Conservation (phyloP, 2,113 vertebrate genomes). For the Ardeotis arabs region DNA sequence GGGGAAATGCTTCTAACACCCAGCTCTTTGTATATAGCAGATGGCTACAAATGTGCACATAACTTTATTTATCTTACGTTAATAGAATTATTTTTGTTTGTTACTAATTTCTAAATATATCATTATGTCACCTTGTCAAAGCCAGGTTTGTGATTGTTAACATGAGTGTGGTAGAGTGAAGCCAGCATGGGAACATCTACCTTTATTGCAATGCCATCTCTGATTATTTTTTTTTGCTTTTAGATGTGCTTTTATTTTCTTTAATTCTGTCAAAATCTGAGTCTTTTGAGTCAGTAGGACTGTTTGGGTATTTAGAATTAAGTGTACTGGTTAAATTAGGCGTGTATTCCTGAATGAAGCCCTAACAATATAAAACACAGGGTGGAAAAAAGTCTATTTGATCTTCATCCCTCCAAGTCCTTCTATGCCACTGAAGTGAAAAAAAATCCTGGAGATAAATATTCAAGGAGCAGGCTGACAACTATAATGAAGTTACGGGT, state of each 20-base stretch:
- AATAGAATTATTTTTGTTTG: not conserved
- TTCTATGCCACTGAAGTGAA: conserved; percentile 2
- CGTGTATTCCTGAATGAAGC: not conserved
- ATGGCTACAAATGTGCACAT: not conserved
- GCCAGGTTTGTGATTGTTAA: not conserved
- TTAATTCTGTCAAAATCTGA: not conserved
- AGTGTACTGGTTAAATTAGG: not conserved
- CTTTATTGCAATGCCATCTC: not conserved
- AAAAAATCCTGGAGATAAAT: conserved; percentile 55
- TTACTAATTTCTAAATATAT: not conserved
- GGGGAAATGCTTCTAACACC: conserved; percentile 13
- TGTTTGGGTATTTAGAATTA: not conserved
- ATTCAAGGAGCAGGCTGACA: conserved; percentile 25
- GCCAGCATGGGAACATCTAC: not conserved
- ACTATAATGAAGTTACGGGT: conserved; percentile 35
- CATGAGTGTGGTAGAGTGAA: not conserved
- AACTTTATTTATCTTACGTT: not conserved
- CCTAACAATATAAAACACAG: not conserved
- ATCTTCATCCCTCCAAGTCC: not conserved
- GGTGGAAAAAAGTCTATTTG: not conserved
- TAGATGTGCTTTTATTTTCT: not conserved
- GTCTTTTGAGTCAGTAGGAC: not conserved
- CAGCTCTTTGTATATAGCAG: conserved; percentile 7
- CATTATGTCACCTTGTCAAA: not conserved
- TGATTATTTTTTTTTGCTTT: not conserved